Evolutionary conservation across 2,113 vertebrate species (phyloP).

Genomic region (Trachemys scripta): DNA sequence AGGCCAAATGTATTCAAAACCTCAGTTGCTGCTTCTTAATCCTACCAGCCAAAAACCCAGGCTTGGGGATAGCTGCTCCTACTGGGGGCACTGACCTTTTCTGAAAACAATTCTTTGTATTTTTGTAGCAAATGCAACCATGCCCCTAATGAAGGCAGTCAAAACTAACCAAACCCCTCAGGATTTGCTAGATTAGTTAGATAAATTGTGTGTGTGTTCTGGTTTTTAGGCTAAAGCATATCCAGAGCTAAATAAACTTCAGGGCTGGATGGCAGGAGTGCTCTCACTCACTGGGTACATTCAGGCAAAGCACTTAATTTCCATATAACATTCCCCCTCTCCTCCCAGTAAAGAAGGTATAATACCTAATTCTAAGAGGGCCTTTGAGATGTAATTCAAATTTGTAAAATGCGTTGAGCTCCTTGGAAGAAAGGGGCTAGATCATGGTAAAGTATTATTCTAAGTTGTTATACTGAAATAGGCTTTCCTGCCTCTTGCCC

Average conservation of each 20-base stretch:
- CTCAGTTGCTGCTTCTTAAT: not conserved
- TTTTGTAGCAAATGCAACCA: not conserved
- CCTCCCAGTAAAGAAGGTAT: conserved; percentile 33
- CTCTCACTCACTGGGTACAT: conserved; percentile 34
- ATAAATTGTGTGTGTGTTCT: not conserved
- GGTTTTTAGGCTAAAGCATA: not conserved
- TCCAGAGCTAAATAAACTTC: not conserved
- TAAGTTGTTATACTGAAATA: not conserved
- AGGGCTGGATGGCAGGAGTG: not conserved
- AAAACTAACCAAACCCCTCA: not conserved
- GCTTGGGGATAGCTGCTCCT: not conserved
- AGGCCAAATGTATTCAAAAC: not conserved
- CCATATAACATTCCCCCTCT: conserved; percentile 24
- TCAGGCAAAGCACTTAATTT: not conserved
- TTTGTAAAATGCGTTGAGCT: not conserved
- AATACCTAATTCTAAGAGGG: not conserved
- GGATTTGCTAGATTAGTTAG: not conserved
- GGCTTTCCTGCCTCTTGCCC: not conserved
- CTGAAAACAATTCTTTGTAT: too few species aligned
- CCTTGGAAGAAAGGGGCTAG: not conserved
- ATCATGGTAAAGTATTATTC: conserved; percentile 27
- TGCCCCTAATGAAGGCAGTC: not conserved
- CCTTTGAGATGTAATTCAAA: conserved; percentile 12
- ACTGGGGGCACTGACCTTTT: not conserved
- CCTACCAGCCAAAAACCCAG: fast-evolving